phyloP scores from a whole-genome alignment of 2,797 vertebrate genomes.

The Lycodopsis pacificus region DNA sequence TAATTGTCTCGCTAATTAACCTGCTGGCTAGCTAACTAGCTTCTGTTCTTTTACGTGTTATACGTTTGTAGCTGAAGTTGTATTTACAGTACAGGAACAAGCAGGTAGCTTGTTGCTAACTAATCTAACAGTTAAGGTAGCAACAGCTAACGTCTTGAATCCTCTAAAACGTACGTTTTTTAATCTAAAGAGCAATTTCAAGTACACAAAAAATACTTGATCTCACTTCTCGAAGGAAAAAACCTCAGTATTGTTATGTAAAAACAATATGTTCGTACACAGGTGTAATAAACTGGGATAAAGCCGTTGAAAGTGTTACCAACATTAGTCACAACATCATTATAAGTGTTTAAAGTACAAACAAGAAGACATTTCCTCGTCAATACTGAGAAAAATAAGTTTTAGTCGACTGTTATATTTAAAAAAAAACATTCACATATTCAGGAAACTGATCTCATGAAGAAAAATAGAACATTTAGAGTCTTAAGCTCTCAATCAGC shows the following conservation, averaged over 20 bases:
- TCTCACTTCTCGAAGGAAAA: not conserved
- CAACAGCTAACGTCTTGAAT: not conserved
- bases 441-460: conserved; percentile 37
- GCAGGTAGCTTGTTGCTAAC: too few relatives aligned
- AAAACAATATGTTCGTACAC: not conserved
- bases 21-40: not conserved
- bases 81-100: too few relatives aligned
- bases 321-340: conserved; percentile 5
- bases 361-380: not conserved
- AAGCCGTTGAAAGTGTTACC: conserved; percentile 26
- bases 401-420: conserved; percentile 25
- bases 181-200: not conserved
- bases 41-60: not conserved
- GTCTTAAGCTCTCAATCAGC: not conserved
- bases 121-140: not conserved
- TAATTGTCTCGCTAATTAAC: too few relatives aligned
- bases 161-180: not conserved
- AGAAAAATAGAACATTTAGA: conserved; percentile 11
- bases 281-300: conserved; percentile 26
- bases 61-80: not conserved
- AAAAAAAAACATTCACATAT: conserved; percentile 52
- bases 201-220: not conserved
- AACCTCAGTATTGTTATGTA: not conserved
- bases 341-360: conserved; percentile 7
- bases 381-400: conserved; percentile 20